A percentile compares a stretch with the other conserved stretches of the same genome.
phyloP scores from a whole-genome alignment of 2,113 vertebrate species.

The Talpa occidentalis region DNA sequence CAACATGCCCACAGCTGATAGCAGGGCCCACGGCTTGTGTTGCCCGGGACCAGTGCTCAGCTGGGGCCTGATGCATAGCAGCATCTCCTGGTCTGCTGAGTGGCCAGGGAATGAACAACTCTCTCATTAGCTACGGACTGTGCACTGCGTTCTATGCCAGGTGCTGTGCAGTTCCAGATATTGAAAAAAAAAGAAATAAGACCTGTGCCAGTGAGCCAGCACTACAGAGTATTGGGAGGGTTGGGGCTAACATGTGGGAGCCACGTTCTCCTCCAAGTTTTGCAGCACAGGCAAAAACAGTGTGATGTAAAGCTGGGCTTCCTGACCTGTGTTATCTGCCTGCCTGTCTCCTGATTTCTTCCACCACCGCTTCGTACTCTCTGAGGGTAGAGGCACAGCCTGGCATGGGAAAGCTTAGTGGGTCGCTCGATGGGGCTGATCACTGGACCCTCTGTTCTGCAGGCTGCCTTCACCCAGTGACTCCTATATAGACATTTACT shows the following conservation, averaged over 20 bases:
- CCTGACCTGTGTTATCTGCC: neutral
- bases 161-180: neutral
- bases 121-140: neutral
- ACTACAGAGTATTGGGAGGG: neutral
- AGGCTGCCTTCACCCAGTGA: neutral
- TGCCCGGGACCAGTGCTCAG: neutral
- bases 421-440: neutral
- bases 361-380: neutral
- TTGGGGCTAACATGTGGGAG: neutral
- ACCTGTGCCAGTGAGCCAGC: too few species aligned
- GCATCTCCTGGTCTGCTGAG: neutral
- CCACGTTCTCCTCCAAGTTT: neutral
- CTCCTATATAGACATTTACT: neutral
- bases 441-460: neutral
- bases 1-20: neutral
- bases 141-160: neutral
- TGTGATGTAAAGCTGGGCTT: neutral
- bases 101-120: neutral
- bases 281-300: neutral
- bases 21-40: neutral
- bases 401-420: neutral
- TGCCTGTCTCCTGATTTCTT: neutral
- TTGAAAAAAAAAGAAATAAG: neutral
- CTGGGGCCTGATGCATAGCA: fast-evolving
- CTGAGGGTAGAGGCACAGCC: neutral